A percentile compares a stretch with the other conserved stretches of the same genome.
phyloP scores from a whole-genome alignment of 2,113 vertebrate genomes.

The Carettochelys insculpta region DNA sequence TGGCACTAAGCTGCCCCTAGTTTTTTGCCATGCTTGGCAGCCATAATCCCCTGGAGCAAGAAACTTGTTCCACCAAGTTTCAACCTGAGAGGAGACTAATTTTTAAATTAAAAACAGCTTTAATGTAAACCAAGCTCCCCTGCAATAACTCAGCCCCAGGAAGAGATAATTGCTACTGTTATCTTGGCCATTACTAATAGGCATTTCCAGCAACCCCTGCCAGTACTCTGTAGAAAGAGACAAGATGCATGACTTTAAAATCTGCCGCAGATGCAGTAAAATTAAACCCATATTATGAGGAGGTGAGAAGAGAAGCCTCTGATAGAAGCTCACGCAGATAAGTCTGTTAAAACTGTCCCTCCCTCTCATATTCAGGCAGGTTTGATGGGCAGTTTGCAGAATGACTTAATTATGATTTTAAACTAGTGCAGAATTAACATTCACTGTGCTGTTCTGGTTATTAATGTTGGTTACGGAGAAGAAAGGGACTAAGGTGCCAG shows the following conservation, averaged over 20 bases:
- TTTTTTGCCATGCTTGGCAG: background rate
- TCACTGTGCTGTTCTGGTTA: accelerated
- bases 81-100: background rate
- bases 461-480: background rate
- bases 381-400: background rate
- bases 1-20: background rate
- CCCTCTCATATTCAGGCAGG: background rate
- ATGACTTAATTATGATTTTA: background rate
- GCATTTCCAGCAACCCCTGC: background rate
- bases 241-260: background rate
- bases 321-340: background rate
- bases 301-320: background rate
- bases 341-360: background rate
- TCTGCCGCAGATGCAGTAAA: background rate
- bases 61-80: background rate
- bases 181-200: background rate
- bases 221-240: background rate
- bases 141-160: background rate
- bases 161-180: background rate
- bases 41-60: background rate
- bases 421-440: background rate
- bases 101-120: background rate
- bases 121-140: background rate
- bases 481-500: background rate
- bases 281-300: background rate